Evolutionary conservation across 2,888 invertebrate species (phyloP).

Genomic region (Poecilus cupreus): DNA sequence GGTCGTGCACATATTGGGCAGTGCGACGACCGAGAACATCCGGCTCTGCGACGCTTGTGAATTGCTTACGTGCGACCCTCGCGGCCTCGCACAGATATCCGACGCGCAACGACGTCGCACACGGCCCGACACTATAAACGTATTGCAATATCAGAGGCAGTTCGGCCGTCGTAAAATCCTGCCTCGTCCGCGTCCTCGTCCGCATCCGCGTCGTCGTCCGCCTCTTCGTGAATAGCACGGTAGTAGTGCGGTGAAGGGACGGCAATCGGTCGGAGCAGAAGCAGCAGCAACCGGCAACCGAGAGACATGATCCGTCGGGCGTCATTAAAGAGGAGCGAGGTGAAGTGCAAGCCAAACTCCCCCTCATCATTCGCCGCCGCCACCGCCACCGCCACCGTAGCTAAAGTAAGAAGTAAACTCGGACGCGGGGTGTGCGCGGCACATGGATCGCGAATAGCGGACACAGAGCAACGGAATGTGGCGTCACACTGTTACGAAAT

Average conservation of each 20-base stretch:
- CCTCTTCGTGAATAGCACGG: constrained; percentile 44
- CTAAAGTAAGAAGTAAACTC: constrained; percentile 15
- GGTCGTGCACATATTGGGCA: too few relatives aligned
- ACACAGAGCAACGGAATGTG: neutral
- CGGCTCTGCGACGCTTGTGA: constrained; percentile 1
- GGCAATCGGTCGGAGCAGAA: neutral
- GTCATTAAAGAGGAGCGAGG: constrained; percentile 24
- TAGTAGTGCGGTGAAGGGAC: neutral
- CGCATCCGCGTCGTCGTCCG: constrained; percentile 57
- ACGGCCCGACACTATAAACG: constrained; percentile 60
- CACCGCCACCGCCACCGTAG: neutral
- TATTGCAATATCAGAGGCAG: constrained; percentile 64
- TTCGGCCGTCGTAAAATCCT: constrained; percentile 64
- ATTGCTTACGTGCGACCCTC: constrained; percentile 49
- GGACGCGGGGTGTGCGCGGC: neutral
- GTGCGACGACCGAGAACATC: neutral
- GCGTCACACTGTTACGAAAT: constrained; percentile 19
- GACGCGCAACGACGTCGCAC: constrained; percentile 13
- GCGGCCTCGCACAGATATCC: neutral
- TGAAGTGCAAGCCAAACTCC: constrained; percentile 14
- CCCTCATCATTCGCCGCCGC: constrained; percentile 9
- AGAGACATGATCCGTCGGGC: neutral
- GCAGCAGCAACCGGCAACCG: neutral
- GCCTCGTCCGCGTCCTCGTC: constrained; percentile 63
- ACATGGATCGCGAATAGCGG: neutral